Conservation (phyloP, 2,888 invertebrate species). For the Chaetogeoica ovagalla region DNA sequence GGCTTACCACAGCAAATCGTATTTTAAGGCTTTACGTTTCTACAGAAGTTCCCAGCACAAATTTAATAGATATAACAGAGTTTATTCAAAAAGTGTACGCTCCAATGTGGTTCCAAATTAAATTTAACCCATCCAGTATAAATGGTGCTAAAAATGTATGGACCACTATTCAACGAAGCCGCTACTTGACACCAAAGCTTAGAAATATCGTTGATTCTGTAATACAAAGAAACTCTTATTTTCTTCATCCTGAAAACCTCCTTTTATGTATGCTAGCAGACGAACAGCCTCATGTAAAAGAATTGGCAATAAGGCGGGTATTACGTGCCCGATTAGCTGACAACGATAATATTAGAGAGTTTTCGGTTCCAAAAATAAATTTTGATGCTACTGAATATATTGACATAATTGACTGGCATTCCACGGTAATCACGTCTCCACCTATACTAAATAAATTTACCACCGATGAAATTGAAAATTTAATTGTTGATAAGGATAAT, state of each 20-base stretch:
- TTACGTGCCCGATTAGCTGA: no score
- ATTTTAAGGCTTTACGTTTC: slow-evolving; percentile 55
- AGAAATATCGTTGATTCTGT: not conserved
- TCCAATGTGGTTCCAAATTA: slow-evolving; percentile 55
- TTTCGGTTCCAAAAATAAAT: no score
- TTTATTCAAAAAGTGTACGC: slow-evolving; percentile 55
- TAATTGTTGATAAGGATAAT: no score
- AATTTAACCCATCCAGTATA: slow-evolving; percentile 2
- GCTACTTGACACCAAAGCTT: not conserved
- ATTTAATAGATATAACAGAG: slow-evolving; percentile 45
- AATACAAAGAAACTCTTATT: slow-evolving; percentile 1
- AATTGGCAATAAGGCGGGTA: no score
- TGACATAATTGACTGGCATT: no score
- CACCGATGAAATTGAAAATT: no score
- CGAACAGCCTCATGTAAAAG: no score
- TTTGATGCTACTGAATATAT: no score
- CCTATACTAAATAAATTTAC: no score
- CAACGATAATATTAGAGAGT: no score
- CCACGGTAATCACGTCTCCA: no score
- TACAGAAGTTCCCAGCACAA: slow-evolving; percentile 50
- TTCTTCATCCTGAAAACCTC: not conserved
- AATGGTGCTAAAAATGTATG: slow-evolving; percentile 3
- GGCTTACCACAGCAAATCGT: slow-evolving; percentile 56
- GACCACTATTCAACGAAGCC: not conserved
- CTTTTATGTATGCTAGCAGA: no score